Conservation (phyloP, 1,140 invertebrate genomes). For the Charaxes varanes region DNA sequence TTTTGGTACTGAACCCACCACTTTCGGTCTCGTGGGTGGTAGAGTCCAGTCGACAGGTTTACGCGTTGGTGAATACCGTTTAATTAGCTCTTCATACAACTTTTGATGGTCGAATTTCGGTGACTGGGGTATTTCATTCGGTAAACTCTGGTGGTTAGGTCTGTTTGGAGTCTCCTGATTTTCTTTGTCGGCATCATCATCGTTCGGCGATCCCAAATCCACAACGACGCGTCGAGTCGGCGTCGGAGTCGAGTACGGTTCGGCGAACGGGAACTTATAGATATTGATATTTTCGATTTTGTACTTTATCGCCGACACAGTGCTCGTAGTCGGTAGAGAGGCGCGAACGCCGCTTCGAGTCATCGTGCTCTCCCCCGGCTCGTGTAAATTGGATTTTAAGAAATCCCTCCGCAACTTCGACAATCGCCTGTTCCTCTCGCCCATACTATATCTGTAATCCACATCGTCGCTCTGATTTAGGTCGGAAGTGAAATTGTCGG, state of each 20-base stretch:
- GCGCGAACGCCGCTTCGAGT: constrained; percentile 50
- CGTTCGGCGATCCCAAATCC: constrained; percentile 41
- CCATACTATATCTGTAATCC: constrained; percentile 55
- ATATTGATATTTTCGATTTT: constrained; percentile 65
- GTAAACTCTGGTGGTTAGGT: constrained; percentile 41
- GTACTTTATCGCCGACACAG: constrained; percentile 40
- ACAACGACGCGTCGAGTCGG: constrained; percentile 47
- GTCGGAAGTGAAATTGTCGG: constrained; percentile 66
- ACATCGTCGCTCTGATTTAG: constrained; percentile 58
- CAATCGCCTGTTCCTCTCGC: constrained; percentile 55
- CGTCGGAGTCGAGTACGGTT: constrained; percentile 61
- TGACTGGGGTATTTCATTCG: constrained; percentile 32
- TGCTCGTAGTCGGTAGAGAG: constrained; percentile 49
- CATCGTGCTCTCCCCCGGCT: constrained; percentile 47
- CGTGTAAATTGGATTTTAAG: constrained; percentile 59
- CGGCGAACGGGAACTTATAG: constrained; percentile 68
- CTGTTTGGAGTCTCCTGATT: constrained; percentile 38
- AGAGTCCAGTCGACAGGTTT: constrained; percentile 61
- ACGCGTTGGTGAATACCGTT: constrained; percentile 61
- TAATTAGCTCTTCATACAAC: constrained; percentile 59
- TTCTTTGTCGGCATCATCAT: constrained; percentile 42
- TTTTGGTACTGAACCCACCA: constrained; percentile 62
- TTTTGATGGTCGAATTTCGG: constrained; percentile 59
- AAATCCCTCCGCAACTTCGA: constrained; percentile 59
- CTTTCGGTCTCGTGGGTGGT: constrained; percentile 56